Conservation (phyloP, 2,888 invertebrate genomes). For the Ypsolopha sequella region DNA sequence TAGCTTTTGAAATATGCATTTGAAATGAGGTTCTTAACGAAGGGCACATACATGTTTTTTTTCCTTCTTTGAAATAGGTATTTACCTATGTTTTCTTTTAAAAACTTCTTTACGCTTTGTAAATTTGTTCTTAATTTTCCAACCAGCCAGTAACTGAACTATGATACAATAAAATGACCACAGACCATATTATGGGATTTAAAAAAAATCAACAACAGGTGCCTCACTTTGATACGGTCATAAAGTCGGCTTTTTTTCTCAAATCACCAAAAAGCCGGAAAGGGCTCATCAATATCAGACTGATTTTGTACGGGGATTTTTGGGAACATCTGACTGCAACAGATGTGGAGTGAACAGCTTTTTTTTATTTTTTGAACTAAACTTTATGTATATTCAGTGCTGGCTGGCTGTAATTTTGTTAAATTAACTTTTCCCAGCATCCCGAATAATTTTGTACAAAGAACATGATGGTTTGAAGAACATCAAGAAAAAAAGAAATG, state of each 20-base stretch:
- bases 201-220: constrained; percentile 20
- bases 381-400: background rate
- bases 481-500: constrained; percentile 14
- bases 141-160: too few species aligned
- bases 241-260: constrained; percentile 23
- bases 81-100: background rate
- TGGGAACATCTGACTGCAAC: constrained; percentile 36
- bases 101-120: background rate
- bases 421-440: background rate
- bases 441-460: background rate
- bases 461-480: background rate
- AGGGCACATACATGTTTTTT: constrained; percentile 5
- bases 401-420: background rate
- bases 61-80: constrained; percentile 1
- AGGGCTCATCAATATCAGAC: constrained; percentile 33
- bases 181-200: too few species aligned
- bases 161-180: too few species aligned
- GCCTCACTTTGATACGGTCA: constrained; percentile 21
- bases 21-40: constrained; percentile 12
- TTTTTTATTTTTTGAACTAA: background rate
- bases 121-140: too few species aligned
- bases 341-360: constrained; percentile 28
- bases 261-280: constrained; percentile 32
- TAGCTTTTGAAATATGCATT: constrained; percentile 36
- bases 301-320: constrained; percentile 37